Evolutionary conservation across 2,113 vertebrate species (phyloP), one percentile per base, ranked within the genome.

Genomic region (Crotalus tigris): DNA sequence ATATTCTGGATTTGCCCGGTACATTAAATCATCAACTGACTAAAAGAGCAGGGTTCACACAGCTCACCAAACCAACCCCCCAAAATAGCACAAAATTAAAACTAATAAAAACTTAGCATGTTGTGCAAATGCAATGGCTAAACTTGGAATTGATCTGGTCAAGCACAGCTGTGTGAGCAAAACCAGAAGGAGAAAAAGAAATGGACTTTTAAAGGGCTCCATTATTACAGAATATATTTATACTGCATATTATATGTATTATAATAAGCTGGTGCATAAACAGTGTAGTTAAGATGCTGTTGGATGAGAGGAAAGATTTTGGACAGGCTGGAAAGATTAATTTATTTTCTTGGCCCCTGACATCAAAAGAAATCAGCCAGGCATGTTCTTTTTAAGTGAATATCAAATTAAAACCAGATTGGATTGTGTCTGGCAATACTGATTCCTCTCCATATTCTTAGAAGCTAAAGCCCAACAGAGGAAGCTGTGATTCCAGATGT

Each of bases 391-490:
- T 51, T 91, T 90, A 85, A 26, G 64, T 3, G 17, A 91, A 93
- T 91, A 94, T 13, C 0, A 94, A 15, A 39, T 92, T 87, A 94
- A 49, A 89, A 91, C 15, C 55, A 9, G 19, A 0, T 93, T 69
- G 17, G 51, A 91, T 69, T 91, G 39, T 81, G 2, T 15, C 93
- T 95, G 0, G 3, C 88, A 21, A 51, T 9, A 96, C 95, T 6
- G 95, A 96, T 95, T 88, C 54, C 17, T 5, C 24, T 1, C 51
- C 61, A n/a, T 58, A 61, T 91, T 95, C 91, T 91, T 87, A 26
- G 88, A 81, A 96, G 95, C 94, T 91, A 93, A 96, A 91, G 90
- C 94, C 93, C 12, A 95, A 95, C 94, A 86, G 54, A 5, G 95
- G 87, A 81, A 93, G 95, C 93, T 91, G 90, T 0, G 93, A 92